phyloP scores from a whole-genome alignment of 2,113 vertebrate genomes.

The Catharus bicknelli region DNA sequence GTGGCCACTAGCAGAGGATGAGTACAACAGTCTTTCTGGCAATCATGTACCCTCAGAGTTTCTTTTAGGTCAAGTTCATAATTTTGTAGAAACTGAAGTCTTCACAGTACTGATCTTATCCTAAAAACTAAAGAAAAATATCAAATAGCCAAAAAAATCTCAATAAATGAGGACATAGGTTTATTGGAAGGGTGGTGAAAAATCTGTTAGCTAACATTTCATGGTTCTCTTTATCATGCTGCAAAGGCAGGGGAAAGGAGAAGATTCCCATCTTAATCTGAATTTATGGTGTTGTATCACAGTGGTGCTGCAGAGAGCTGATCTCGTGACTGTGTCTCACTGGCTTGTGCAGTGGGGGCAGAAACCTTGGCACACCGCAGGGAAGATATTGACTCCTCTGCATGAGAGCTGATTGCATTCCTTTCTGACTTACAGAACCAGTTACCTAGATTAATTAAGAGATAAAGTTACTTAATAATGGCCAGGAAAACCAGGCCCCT shows the following conservation, averaged over 20 bases:
- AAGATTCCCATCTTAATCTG: neutral
- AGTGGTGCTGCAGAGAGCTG: neutral
- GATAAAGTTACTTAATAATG: neutral
- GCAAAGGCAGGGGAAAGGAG: neutral
- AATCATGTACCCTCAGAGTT: neutral
- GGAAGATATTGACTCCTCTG: neutral
- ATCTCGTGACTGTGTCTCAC: accelerated
- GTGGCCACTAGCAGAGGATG: neutral
- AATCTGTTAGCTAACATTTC: neutral
- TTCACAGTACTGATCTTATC: neutral
- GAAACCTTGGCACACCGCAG: accelerated
- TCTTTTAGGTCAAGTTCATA: neutral
- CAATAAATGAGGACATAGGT: neutral
- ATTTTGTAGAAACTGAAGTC: neutral
- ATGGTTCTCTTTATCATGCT: neutral
- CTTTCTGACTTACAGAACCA: neutral
- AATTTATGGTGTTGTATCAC: neutral
- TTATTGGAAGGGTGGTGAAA: neutral
- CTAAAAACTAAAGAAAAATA: neutral
- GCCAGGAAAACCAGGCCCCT: neutral
- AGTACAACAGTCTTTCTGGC: neutral
- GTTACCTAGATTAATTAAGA: neutral
- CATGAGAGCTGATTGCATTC: neutral
- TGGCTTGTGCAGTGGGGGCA: accelerated
- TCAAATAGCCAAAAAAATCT: neutral